phyloP scores from a whole-genome alignment of 2,113 vertebrate species.

The Bos indicus region DNA sequence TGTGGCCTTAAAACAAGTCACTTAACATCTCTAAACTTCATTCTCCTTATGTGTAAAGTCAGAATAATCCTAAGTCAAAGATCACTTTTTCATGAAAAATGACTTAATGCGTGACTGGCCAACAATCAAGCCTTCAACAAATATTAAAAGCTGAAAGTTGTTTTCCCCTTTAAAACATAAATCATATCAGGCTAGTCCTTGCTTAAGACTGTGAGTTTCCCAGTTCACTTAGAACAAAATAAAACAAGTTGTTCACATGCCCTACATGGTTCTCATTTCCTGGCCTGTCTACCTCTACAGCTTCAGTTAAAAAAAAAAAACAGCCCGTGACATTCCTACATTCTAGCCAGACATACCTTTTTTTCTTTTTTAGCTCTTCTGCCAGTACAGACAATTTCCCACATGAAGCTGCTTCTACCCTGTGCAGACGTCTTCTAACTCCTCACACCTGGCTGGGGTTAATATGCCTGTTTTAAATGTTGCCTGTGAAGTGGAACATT shows the following conservation, averaged over 20 bases:
- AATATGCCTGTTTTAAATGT: neutral
- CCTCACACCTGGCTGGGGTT: neutral
- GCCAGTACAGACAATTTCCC: neutral
- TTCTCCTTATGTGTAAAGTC: neutral
- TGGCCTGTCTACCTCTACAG: neutral
- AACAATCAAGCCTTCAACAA: neutral
- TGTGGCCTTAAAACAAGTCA: neutral
- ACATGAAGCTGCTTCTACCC: neutral
- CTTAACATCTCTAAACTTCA: constrained; percentile 3
- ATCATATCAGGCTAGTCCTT: neutral
- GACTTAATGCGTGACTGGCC: neutral
- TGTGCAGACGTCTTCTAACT: neutral
- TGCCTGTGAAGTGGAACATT: neutral
- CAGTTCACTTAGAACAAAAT: neutral
- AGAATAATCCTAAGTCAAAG: neutral
- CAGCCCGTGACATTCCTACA: neutral
- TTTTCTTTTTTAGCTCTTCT: neutral
- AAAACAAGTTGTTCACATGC: neutral
- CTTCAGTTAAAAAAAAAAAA: neutral
- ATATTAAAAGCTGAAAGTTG: neutral
- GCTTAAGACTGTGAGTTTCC: neutral
- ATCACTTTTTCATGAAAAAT: constrained; percentile 12
- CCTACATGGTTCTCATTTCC: neutral
- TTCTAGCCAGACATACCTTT: neutral
- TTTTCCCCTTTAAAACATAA: neutral